Evolutionary conservation across 1,140 invertebrate genomes (phyloP).

Genomic region (Phenacoccus solenopsis): DNA sequence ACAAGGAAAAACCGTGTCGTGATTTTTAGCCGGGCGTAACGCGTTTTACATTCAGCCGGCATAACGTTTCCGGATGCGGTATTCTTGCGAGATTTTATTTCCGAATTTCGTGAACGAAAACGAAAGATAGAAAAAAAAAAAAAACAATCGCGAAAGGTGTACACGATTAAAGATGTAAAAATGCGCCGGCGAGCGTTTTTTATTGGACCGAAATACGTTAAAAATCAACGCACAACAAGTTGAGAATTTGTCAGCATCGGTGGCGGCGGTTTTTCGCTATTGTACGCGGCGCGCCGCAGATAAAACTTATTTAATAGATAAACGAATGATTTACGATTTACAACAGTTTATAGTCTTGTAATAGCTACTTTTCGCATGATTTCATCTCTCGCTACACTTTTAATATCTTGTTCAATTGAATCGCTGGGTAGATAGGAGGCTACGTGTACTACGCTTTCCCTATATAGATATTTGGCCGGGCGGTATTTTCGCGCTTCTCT

Average conservation of each 20-base stretch:
- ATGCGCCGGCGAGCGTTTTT: too few relatives aligned
- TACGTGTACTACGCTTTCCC: background rate
- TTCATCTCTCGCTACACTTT: conserved; percentile 12
- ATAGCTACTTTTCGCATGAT: conserved; percentile 17
- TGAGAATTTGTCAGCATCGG: background rate
- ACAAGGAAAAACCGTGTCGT: background rate
- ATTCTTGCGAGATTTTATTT: too few relatives aligned
- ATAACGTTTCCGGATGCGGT: background rate
- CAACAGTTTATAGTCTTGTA: conserved; percentile 10
- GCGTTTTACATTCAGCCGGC: background rate
- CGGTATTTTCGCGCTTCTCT: background rate
- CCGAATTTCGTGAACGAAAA: too few relatives aligned
- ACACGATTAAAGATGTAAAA: too few relatives aligned
- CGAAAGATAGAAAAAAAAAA: background rate
- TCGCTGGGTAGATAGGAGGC: background rate
- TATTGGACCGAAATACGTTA: too few relatives aligned
- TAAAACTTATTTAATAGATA: background rate
- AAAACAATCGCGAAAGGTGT: too few relatives aligned
- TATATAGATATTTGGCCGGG: too few relatives aligned
- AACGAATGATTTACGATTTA: conserved; percentile 10
- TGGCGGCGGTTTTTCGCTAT: background rate
- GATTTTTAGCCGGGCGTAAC: background rate
- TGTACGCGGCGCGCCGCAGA: background rate
- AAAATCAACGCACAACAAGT: too few relatives aligned
- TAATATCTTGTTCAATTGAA: conserved; percentile 18